A percentile compares a stretch with the other conserved stretches of the same genome.
Evolutionary conservation across 2,888 invertebrate species (phyloP).

Genomic region (Eilema depressum): DNA sequence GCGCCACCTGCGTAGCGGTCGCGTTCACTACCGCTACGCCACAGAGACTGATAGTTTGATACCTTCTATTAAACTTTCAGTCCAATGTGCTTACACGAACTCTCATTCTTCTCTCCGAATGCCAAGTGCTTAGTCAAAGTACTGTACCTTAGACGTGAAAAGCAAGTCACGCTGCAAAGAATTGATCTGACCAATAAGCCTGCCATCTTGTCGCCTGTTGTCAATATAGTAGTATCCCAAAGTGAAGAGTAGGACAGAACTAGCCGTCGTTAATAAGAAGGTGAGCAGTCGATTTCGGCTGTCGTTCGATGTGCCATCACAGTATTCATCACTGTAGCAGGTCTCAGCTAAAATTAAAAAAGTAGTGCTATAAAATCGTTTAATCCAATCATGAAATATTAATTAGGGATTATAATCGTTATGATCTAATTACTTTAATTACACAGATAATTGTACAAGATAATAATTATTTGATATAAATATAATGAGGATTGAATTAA

Average conservation of each 20-base stretch:
- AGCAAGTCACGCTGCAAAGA: conserved; percentile 81
- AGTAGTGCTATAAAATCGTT: not conserved
- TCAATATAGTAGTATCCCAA: conserved; percentile 93
- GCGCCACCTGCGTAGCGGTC: too few species aligned
- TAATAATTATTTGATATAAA: too few species aligned
- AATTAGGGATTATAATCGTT: not conserved
- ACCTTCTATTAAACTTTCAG: too few species aligned
- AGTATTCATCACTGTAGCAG: conserved; percentile 77
- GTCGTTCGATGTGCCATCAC: conserved; percentile 72
- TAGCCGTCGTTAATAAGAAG: conserved; percentile 89
- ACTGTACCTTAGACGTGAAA: conserved; percentile 83
- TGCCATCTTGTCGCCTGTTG: conserved; percentile 90
- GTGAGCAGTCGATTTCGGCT: conserved; percentile 83
- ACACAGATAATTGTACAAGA: not conserved
- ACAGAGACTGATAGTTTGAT: too few species aligned
- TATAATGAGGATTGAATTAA: too few species aligned
- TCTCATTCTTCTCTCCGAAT: too few species aligned
- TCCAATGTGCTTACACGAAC: too few species aligned
- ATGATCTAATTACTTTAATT: not conserved
- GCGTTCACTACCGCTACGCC: too few species aligned
- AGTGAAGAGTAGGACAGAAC: conserved; percentile 91
- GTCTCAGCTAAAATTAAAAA: conserved; percentile 67
- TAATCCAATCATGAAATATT: not conserved
- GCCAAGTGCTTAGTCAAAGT: too few species aligned
- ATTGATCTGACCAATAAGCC: conserved; percentile 89